Conservation (phyloP, 2,797 vertebrate genomes). For the Cebuella pygmaea region DNA sequence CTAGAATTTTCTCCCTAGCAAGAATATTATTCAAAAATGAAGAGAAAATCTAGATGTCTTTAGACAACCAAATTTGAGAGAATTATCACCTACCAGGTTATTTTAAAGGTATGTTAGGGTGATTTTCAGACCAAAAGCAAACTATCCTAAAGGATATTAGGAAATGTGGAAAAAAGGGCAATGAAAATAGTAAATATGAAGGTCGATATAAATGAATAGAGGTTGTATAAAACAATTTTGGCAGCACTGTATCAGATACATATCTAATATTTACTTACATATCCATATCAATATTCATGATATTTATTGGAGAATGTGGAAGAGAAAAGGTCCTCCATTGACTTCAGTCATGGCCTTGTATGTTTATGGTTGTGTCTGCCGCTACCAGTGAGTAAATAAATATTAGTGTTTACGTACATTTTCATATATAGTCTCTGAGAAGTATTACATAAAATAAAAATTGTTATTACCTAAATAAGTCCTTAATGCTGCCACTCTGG, state of each 20-base stretch:
- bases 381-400: neutral
- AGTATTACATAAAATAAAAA: neutral
- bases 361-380: neutral
- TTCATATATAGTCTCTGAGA: neutral
- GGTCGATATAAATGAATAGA: neutral
- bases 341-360: neutral
- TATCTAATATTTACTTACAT: neutral
- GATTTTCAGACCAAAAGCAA: neutral
- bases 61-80: neutral
- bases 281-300: neutral
- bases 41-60: neutral
- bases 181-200: neutral
- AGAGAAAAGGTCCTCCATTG: neutral
- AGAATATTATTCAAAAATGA: neutral
- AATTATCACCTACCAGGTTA: neutral
- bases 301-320: neutral
- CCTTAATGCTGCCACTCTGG: neutral
- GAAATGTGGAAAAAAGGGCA: neutral
- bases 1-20: neutral
- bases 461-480: neutral
- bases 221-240: neutral
- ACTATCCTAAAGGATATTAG: neutral
- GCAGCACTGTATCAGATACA: neutral
- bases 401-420: neutral
- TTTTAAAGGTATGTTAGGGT: neutral